Percentiles rank a stretch among this genome's conserved stretches.
These are phyloP conservation scores for Ganaspis sp. DNA, from an alignment of 1,140 invertebrate species.

Conservation along the genomic window DNA sequence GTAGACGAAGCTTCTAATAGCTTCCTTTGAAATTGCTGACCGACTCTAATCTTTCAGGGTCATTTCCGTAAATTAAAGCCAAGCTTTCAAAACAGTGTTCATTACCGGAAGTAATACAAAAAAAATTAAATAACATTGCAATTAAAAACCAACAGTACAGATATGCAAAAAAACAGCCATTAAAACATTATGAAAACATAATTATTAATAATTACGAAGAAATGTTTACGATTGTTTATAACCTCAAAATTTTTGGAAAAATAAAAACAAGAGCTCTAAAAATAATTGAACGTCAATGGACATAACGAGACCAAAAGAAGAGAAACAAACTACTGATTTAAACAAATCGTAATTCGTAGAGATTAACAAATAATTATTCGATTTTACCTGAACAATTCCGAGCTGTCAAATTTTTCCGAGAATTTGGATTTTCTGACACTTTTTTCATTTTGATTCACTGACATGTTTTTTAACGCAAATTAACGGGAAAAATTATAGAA, in stretches of 20 bases:
- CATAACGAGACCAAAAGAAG: too few relatives aligned
- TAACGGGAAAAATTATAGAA: background rate
- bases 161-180: too few relatives aligned
- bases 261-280: too few relatives aligned
- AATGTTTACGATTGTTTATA: too few relatives aligned
- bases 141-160: too few relatives aligned
- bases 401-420: background rate
- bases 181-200: too few relatives aligned
- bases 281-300: too few relatives aligned
- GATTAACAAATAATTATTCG: too few relatives aligned
- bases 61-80: constrained; percentile 28
- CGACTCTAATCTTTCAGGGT: constrained; percentile 7
- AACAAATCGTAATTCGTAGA: too few relatives aligned
- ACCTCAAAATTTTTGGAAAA: too few relatives aligned
- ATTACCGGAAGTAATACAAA: background rate
- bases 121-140: background rate
- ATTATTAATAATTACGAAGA: too few relatives aligned
- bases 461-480: background rate
- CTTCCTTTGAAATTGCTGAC: constrained; percentile 4
- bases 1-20: constrained; percentile 10
- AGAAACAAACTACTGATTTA: too few relatives aligned
- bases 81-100: background rate
- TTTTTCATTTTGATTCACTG: background rate
- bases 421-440: background rate
- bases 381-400: background rate